Evolutionary conservation across 2,797 vertebrate species (phyloP).

Genomic region (Myotis planiceps): DNA sequence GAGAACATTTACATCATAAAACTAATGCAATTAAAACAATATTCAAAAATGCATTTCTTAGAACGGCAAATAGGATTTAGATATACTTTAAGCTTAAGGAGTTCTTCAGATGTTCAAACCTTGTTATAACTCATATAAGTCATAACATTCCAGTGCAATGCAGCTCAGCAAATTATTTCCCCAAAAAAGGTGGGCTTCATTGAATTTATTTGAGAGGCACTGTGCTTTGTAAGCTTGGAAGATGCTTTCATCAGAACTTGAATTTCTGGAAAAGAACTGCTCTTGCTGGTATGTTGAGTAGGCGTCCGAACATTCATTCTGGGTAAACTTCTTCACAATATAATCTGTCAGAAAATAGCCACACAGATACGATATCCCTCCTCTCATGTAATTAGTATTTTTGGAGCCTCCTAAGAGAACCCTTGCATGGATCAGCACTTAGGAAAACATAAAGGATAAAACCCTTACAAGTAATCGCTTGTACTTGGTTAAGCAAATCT

Average conservation of each 20-base stretch:
- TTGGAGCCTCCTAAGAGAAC: conserved; percentile 41
- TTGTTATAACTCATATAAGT: not conserved
- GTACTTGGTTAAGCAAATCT: conserved; percentile 57
- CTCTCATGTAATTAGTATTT: conserved; percentile 65
- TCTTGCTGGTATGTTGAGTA: conserved; percentile 47
- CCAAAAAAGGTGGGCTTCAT: not conserved
- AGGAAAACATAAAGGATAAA: conserved; percentile 82
- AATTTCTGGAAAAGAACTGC: conserved; percentile 57
- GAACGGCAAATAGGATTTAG: not conserved
- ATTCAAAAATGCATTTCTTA: not conserved
- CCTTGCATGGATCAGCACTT: conserved; percentile 77
- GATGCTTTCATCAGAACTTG: conserved; percentile 21
- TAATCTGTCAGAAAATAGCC: conserved; percentile 69
- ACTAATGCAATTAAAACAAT: not conserved
- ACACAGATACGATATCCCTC: conserved; percentile 44
- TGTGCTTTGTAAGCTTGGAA: not conserved
- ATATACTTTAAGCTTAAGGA: not conserved
- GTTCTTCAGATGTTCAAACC: not conserved
- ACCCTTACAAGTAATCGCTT: conserved; percentile 8
- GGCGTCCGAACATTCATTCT: conserved; percentile 58
- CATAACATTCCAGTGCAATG: not conserved
- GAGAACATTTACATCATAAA: not conserved
- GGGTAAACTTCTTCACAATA: conserved; percentile 46
- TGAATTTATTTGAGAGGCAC: not conserved
- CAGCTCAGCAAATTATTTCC: not conserved